Conservation (phyloP, 2,113 vertebrate species). For the Podarcis raffonei region DNA sequence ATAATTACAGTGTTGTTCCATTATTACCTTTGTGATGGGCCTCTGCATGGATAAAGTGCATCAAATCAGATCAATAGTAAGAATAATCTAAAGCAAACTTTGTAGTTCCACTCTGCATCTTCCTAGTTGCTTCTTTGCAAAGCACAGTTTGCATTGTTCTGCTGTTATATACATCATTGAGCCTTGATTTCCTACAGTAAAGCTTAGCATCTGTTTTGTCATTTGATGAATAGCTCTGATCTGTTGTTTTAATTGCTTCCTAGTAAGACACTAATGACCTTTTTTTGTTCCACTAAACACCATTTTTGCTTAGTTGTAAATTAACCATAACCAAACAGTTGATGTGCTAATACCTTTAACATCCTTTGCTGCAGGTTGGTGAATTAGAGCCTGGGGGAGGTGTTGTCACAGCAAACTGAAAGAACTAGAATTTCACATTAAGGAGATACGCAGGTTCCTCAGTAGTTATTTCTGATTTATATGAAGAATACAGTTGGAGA, state of each 20-base stretch:
- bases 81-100: slow-evolving; percentile 7
- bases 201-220: slow-evolving; percentile 79
- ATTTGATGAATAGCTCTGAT: slow-evolving; percentile 80
- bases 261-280: slow-evolving; percentile 82
- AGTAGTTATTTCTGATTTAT: not conserved
- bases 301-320: slow-evolving; percentile 79
- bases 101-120: slow-evolving; percentile 46
- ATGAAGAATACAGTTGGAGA: not conserved
- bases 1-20: not conserved
- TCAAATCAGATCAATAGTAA: accelerated
- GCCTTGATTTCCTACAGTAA: slow-evolving; percentile 71
- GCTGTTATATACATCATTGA: slow-evolving; percentile 54
- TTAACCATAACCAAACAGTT: slow-evolving; percentile 79
- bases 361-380: slow-evolving; percentile 57
- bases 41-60: slow-evolving; percentile 10
- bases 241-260: slow-evolving; percentile 81
- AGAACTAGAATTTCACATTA: not conserved
- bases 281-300: slow-evolving; percentile 81
- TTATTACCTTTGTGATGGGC: not conserved
- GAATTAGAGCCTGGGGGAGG: not conserved
- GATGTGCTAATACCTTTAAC: slow-evolving; percentile 67
- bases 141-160: slow-evolving; percentile 48
- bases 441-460: not conserved
- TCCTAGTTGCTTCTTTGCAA: slow-evolving; percentile 40
- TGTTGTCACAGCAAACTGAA: not conserved